Evolutionary conservation across 2,113 vertebrate species (phyloP).

Genomic region (Mellivora capensis): DNA sequence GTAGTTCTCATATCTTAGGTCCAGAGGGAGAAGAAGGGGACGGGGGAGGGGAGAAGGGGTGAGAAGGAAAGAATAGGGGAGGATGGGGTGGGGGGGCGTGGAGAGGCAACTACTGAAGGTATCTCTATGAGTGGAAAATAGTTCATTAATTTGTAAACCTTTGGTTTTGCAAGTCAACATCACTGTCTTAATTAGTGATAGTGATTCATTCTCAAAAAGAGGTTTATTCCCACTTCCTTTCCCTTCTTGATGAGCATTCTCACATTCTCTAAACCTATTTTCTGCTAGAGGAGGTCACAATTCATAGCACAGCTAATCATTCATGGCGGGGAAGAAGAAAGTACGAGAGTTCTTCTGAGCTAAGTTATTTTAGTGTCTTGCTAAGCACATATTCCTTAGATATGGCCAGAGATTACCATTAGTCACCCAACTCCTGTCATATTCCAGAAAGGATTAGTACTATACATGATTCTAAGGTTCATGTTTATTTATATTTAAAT

Average conservation of each 20-base stretch:
- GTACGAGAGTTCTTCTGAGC: neutral
- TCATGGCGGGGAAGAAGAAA: neutral
- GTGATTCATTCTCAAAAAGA: neutral
- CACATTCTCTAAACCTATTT: neutral
- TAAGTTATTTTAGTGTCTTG: neutral
- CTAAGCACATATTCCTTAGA: neutral
- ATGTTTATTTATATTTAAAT: neutral
- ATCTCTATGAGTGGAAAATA: neutral
- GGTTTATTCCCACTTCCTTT: neutral
- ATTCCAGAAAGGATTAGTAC: neutral
- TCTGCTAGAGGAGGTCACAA: too few relatives aligned
- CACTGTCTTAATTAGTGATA: neutral
- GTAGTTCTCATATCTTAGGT: neutral
- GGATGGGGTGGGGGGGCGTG: neutral
- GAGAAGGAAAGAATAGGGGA: too few relatives aligned
- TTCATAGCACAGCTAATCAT: neutral
- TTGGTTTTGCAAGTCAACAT: neutral
- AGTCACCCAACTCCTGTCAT: neutral
- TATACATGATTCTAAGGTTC: neutral
- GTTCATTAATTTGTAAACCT: neutral
- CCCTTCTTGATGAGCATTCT: neutral
- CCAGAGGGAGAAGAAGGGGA: neutral
- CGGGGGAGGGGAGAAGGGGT: neutral
- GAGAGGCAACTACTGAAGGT: neutral
- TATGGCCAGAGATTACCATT: neutral